Percentiles rank a stretch among this genome's conserved stretches.
Evolutionary conservation across 2,888 invertebrate genomes (phyloP).

Genomic region (Lasioglossum zephyrum): DNA sequence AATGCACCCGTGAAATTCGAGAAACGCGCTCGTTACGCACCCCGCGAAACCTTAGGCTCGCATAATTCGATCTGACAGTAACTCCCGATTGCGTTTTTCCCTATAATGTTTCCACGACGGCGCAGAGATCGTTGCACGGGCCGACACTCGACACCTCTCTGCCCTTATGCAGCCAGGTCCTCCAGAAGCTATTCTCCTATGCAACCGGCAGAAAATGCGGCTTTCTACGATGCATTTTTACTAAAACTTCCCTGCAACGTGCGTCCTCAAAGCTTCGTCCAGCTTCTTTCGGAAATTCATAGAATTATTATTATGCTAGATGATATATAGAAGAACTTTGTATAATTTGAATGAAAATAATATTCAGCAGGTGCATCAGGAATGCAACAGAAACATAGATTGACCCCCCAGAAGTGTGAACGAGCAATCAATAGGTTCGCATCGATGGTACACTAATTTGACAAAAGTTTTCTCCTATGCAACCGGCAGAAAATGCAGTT

Average conservation of each 20-base stretch:
- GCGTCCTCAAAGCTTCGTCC: no score
- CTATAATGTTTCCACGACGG: conserved; percentile 76
- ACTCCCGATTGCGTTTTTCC: conserved; percentile 75
- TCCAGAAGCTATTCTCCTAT: conserved; percentile 3
- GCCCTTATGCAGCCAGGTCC: conserved; percentile 42
- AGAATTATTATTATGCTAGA: background rate
- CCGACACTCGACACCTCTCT: conserved; percentile 65
- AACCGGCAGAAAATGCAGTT: background rate
- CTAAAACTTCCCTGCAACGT: no score
- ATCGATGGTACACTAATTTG: conserved; percentile 48
- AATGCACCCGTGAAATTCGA: conserved; percentile 80
- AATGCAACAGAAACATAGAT: background rate
- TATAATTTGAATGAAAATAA: background rate
- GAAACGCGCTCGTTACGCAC: conserved; percentile 75
- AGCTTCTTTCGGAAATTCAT: background rate
- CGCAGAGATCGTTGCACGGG: conserved; percentile 60
- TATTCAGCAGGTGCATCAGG: background rate
- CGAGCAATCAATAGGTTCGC: background rate
- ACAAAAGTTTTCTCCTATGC: background rate
- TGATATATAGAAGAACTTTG: background rate
- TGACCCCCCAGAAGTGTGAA: background rate
- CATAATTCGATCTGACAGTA: conserved; percentile 82
- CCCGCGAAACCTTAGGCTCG: conserved; percentile 79
- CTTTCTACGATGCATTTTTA: background rate
- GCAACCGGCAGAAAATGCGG: background rate